These are phyloP conservation scores for Cordilura impudica DNA, from an alignment of 2,888 invertebrate species.

Conservation along the genomic window DNA sequence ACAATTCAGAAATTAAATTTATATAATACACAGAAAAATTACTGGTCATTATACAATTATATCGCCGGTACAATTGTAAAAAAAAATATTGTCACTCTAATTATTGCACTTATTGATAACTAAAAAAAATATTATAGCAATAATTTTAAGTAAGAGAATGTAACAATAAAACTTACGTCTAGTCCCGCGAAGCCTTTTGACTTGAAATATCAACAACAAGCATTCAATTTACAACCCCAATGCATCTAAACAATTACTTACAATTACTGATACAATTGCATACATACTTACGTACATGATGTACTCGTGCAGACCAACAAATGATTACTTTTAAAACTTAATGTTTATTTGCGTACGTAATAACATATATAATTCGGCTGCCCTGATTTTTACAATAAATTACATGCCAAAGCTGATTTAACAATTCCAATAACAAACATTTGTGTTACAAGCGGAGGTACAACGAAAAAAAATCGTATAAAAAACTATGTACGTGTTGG, in stretches of 20 bases:
- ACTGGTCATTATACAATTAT: too few species aligned
- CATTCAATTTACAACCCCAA: neutral
- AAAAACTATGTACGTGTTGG: slow-evolving; percentile 7
- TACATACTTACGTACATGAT: neutral
- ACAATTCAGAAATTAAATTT: too few species aligned
- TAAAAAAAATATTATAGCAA: too few species aligned
- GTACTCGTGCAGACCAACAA: slow-evolving; percentile 5
- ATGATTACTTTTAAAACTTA: slow-evolving; percentile 13
- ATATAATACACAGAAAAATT: too few species aligned
- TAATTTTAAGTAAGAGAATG: too few species aligned
- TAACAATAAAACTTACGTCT: too few species aligned
- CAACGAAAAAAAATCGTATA: neutral
- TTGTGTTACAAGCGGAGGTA: too few species aligned
- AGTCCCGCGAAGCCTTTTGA: too few species aligned
- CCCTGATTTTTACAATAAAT: slow-evolving; percentile 5
- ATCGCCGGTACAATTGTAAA: too few species aligned
- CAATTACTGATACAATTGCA: too few species aligned
- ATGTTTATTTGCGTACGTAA: slow-evolving; percentile 34
- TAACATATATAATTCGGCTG: slow-evolving; percentile 9
- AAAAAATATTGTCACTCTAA: too few species aligned
- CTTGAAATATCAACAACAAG: neutral
- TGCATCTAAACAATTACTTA: neutral
- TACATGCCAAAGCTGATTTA: neutral
- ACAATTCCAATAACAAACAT: neutral
- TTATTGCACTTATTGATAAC: too few species aligned